Evolutionary conservation across 1,140 invertebrate genomes (phyloP).

Genomic region (Tetramorium alpestre): DNA sequence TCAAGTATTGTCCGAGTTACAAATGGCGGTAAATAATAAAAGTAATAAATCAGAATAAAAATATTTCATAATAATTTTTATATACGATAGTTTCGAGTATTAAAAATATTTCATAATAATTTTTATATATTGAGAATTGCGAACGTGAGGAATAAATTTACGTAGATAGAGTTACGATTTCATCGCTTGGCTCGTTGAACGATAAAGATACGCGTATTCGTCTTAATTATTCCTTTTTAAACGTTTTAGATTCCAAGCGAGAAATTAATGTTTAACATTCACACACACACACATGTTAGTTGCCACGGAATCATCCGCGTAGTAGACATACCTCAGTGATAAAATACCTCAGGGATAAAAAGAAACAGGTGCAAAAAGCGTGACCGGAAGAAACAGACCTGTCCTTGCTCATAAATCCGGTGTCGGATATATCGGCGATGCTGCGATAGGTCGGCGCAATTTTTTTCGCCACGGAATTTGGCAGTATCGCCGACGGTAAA

Average conservation of each 20-base stretch:
- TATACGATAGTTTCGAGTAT: background rate
- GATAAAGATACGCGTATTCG: background rate
- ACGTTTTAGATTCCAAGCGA: background rate
- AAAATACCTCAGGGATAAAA: no score
- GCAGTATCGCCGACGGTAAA: background rate
- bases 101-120: background rate
- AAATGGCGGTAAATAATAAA: background rate
- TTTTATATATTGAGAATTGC: no score
- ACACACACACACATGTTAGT: no score
- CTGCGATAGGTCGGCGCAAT: background rate
- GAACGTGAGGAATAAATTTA: no score
- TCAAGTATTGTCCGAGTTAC: background rate
- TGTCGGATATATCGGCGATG: background rate
- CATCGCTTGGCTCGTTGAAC: background rate
- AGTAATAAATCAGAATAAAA: background rate
- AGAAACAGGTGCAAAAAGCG: background rate
- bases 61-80: background rate
- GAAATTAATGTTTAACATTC: background rate
- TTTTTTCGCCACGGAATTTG: conserved; percentile 16
- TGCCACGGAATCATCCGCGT: background rate
- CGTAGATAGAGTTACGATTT: no score
- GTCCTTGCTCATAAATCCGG: background rate
- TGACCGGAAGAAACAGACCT: background rate
- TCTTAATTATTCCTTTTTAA: background rate
- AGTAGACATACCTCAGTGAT: background rate